Conservation (phyloP, 2,888 invertebrate genomes). For the Campaea margaritaria region DNA sequence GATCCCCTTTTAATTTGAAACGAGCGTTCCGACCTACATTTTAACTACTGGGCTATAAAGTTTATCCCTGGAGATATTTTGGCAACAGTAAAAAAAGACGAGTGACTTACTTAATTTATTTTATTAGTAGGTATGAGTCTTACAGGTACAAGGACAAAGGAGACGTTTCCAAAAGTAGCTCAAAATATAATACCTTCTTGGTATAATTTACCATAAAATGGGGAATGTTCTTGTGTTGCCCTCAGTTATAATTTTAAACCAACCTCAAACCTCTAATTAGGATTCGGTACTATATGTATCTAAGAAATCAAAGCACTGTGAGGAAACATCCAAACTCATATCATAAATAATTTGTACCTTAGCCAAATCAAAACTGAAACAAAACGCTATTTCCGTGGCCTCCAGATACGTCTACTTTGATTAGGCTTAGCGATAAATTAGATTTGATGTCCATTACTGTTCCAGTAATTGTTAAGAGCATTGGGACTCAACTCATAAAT, state of each 20-base stretch:
- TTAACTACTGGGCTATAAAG: conserved; percentile 21
- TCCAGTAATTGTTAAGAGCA: conserved; percentile 36
- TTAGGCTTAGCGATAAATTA: conserved; percentile 42
- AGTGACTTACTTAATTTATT: conserved; percentile 22
- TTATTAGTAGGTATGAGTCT: conserved; percentile 12
- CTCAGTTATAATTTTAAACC: too few species aligned
- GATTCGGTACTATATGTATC: too few species aligned
- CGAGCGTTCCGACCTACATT: conserved; percentile 21
- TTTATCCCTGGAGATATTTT: conserved; percentile 18
- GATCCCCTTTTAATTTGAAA: conserved; percentile 30
- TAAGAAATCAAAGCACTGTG: too few species aligned
- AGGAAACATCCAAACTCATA: too few species aligned
- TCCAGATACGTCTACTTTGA: conserved; percentile 29
- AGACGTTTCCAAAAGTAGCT: not conserved
- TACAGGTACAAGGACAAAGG: conserved; percentile 7
- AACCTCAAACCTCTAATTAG: too few species aligned
- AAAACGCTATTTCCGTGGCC: conserved; percentile 10
- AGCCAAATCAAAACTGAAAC: not conserved
- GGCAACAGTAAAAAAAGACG: conserved; percentile 27
- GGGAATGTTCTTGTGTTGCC: too few species aligned
- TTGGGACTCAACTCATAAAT: conserved; percentile 34
- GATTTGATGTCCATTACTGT: conserved; percentile 40
- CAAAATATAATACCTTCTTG: too few species aligned
- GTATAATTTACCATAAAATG: too few species aligned
- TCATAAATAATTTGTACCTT: too few species aligned